Percentiles rank a stretch among this genome's conserved stretches.
Conservation (phyloP, 1,140 invertebrate genomes). For the Triops longicaudatus region DNA sequence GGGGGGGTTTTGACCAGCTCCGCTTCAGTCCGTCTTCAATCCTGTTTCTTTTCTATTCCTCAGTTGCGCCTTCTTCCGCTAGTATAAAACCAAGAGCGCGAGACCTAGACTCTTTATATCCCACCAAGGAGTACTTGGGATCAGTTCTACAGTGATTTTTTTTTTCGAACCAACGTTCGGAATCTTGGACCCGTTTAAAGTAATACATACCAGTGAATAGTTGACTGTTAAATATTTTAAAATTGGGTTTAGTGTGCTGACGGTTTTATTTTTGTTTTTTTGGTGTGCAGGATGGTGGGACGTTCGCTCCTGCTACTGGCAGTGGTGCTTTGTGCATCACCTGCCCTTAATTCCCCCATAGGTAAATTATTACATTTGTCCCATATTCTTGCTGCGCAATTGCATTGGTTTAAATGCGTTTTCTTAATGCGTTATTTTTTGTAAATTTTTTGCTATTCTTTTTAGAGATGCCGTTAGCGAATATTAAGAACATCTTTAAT, state of each 20-base stretch:
- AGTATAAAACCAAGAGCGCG: neutral
- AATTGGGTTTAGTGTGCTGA: neutral
- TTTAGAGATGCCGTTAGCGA: neutral
- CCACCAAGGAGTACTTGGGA: constrained; percentile 10
- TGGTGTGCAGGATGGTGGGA: neutral
- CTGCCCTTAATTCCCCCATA: neutral
- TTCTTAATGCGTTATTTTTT: neutral
- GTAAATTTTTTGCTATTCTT: neutral
- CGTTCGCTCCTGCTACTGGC: constrained; percentile 5
- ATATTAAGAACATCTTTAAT: neutral
- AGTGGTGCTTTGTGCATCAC: constrained; percentile 4
- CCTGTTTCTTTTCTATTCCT: neutral
- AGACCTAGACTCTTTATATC: neutral
- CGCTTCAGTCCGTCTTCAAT: neutral
- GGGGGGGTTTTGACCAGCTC: neutral
- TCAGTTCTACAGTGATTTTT: neutral
- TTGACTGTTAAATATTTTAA: neutral
- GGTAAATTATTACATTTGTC: neutral
- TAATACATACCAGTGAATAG: neutral
- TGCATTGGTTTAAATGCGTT: too few species aligned
- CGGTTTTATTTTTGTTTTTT: neutral
- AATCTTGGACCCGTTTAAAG: neutral
- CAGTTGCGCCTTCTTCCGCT: neutral
- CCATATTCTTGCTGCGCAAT: too few species aligned
- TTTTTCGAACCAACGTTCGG: neutral